These are phyloP conservation scores for Lepilemur septentrionalis DNA, from an alignment of 2,797 vertebrate genomes.

Conservation along the genomic window DNA sequence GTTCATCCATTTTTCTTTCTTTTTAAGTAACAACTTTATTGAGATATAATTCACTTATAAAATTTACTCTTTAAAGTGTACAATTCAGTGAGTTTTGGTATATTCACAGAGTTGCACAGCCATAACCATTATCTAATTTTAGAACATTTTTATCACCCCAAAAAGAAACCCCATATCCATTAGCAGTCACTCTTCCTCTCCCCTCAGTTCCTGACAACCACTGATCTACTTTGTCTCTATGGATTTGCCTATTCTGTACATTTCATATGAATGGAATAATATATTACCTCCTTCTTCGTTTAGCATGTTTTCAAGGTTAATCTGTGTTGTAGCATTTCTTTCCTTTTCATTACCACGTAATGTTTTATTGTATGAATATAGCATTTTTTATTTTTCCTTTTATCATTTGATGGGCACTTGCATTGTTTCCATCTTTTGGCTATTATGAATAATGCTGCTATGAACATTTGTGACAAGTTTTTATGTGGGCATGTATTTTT, in stretches of 20 bases:
- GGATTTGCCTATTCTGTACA: neutral
- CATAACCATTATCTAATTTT: neutral
- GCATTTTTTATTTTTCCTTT: conserved; percentile 33
- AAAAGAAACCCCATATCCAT: neutral
- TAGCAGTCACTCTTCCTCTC: neutral
- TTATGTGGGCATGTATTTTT: neutral
- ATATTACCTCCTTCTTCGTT: neutral
- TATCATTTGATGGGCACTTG: neutral
- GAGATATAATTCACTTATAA: conserved; percentile 14
- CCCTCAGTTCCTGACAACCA: neutral
- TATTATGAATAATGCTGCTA: neutral
- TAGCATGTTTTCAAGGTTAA: neutral
- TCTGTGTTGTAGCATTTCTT: conserved; percentile 2
- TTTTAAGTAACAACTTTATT: conserved; percentile 13
- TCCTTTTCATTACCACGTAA: conserved; percentile 45
- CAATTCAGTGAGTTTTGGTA: neutral
- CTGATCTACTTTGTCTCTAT: neutral
- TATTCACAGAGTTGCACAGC: neutral
- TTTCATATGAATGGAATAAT: neutral
- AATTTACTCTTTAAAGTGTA: neutral
- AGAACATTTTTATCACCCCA: neutral
- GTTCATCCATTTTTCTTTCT: conserved; percentile 31
- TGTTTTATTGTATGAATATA: conserved; percentile 20
- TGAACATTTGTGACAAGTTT: neutral
- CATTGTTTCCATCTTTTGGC: neutral